phyloP scores from a whole-genome alignment of 1,140 invertebrate species.

The Drosophila yakuba region DNA sequence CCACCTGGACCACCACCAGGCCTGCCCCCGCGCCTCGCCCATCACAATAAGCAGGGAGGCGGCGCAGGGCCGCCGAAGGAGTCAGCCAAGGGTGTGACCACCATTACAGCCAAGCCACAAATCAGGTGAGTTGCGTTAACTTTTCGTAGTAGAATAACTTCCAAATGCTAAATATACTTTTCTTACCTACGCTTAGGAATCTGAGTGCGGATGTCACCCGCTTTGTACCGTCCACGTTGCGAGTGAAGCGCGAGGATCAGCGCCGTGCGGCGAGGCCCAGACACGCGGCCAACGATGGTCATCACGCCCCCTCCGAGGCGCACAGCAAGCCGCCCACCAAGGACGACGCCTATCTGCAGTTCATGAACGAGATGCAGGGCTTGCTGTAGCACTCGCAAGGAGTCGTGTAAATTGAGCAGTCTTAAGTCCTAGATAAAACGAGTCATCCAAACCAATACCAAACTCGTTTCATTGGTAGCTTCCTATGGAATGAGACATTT shows the following conservation, averaged over 20 bases:
- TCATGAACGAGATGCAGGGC: slow-evolving; percentile 99
- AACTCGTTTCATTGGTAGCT: neutral
- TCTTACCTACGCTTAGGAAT: slow-evolving; percentile 87
- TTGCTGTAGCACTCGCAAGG: slow-evolving; percentile 88
- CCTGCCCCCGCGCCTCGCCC: slow-evolving; percentile 85
- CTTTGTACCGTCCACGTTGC: slow-evolving; percentile 96
- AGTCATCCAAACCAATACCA: slow-evolving; percentile 14
- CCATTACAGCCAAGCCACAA: slow-evolving; percentile 97
- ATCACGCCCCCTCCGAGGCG: slow-evolving; percentile 76
- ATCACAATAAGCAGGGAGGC: slow-evolving; percentile 68
- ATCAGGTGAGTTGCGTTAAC: slow-evolving; percentile 86
- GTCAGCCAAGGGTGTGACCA: slow-evolving; percentile 86
- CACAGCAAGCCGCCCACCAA: slow-evolving; percentile 90
- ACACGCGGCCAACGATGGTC: slow-evolving; percentile 57
- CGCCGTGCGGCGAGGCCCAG: slow-evolving; percentile 85
- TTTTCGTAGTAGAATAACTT: neutral
- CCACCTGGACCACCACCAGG: slow-evolving; percentile 90
- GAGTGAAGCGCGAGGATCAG: slow-evolving; percentile 92
- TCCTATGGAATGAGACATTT: neutral
- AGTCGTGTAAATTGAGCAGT: slow-evolving; percentile 10
- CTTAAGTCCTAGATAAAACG: slow-evolving; percentile 27
- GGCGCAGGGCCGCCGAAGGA: slow-evolving; percentile 79
- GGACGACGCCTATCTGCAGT: slow-evolving; percentile 98
- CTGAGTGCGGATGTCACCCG: slow-evolving; percentile 97
- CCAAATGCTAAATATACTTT: neutral